A percentile compares a stretch with the other conserved stretches of the same genome.
Conservation (phyloP, 2,888 invertebrate species). For the Trachelus tabidus region DNA sequence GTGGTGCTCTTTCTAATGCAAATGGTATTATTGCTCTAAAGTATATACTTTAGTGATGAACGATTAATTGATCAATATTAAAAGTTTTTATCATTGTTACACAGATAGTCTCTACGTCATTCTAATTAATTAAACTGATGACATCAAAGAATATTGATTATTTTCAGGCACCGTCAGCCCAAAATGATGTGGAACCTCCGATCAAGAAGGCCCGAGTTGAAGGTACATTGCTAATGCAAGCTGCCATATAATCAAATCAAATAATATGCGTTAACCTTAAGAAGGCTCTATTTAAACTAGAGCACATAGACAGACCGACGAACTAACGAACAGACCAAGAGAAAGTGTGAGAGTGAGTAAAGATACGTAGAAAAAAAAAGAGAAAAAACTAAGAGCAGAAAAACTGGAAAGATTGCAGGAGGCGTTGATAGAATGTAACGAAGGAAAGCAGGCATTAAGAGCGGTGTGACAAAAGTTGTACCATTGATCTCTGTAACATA, state of each 20-base stretch:
- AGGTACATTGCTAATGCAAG: conserved; percentile 61
- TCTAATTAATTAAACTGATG: not conserved
- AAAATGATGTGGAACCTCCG: conserved; percentile 53
- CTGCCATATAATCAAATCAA: not conserved
- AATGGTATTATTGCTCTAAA: not conserved
- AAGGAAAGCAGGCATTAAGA: not conserved
- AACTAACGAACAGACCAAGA: not conserved
- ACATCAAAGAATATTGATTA: not conserved
- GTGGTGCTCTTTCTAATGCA: not conserved
- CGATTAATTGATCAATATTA: not conserved
- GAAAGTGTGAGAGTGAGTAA: not conserved
- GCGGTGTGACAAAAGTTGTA: not conserved
- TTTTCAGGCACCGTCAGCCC: conserved; percentile 53
- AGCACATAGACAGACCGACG: not conserved
- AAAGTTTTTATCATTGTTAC: not conserved
- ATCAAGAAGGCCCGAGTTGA: conserved; percentile 56
- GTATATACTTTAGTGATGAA: not conserved
- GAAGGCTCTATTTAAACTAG: not conserved
- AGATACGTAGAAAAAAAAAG: not conserved
- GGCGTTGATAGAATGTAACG: not conserved
- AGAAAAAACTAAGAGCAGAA: not conserved
- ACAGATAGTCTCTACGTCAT: not conserved
- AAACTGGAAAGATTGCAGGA: not conserved
- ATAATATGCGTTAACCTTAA: not conserved
- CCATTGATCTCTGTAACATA: not conserved